Base-by-base conservation (phyloP, 2,888 invertebrate genomes). In the Spialia ferax region DNA sequence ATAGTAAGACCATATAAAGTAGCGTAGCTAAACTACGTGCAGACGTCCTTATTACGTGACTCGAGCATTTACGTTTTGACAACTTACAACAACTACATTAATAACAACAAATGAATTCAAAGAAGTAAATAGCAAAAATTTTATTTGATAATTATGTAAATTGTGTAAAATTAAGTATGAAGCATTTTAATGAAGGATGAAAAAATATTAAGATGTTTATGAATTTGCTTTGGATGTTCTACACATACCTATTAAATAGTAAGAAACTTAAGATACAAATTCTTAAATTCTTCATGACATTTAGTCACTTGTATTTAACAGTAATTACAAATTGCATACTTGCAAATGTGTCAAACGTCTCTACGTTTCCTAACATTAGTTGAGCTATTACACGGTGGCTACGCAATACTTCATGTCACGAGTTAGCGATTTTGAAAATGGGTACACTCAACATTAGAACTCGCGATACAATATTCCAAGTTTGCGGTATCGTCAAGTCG, bases 371-470 rank as follows among this genome's bases (percentile, higher is more conserved):
- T 26, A 63, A 68, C 42, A 26, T 68, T 54, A 71, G 63, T 63
- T 62, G 50, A 71, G 63, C 63, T 45, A 65, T 71, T 70, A 72
- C 69, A 65, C 64, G 69, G 54, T 69, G 66, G 60, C 70, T 73
- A 50, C 74, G 81, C 80, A 79, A 81, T 78, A 78, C 78, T 75
- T 75, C 75, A 75, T 79, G 84, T 86, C 86, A 87, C 87, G 87
- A 85, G 74, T 77, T 74, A 74, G 78, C 79, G 77, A 84, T 86
- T 86, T 85, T 76, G 75, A 80, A 79, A 85, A 83, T 79, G 5
- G 48, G 48, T 22, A 78, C 77, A 69, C 64, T 54, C 26, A 42
- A 48, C 59, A 26, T 66, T 54, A 42, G 29, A 52, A 66, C 52
- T 60, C 22, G 32, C 29, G 68, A 70, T 75, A 74, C 75, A 70